These are phyloP conservation scores for Decapterus maruadsi DNA, from an alignment of 2,797 vertebrate genomes.

Conservation along the genomic window DNA sequence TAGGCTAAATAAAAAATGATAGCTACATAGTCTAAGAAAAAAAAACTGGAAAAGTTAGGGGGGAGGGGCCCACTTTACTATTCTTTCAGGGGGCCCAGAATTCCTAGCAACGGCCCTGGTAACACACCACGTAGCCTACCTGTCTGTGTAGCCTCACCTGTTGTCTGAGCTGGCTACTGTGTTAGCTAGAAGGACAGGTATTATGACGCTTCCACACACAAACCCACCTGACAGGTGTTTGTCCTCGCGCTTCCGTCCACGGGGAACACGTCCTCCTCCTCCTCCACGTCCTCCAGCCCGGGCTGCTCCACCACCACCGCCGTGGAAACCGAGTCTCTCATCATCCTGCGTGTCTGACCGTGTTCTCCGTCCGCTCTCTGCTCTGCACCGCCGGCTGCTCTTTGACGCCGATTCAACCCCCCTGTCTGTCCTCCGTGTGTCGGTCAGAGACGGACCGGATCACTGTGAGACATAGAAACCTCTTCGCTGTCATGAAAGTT, in stretches of 20 bases:
- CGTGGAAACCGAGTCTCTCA: slow-evolving; percentile 47
- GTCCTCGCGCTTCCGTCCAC: slow-evolving; percentile 35
- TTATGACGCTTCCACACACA: neutral
- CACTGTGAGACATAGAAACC: neutral
- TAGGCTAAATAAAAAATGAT: too few species aligned
- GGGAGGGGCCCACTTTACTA: too few species aligned
- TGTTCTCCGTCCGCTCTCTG: neutral
- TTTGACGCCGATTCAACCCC: too few species aligned
- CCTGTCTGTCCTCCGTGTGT: too few species aligned
- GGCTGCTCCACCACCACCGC: slow-evolving; percentile 52
- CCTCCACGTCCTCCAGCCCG: slow-evolving; percentile 69
- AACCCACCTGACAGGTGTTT: slow-evolving; percentile 48
- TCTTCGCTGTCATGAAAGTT: neutral
- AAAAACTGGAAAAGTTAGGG: too few species aligned
- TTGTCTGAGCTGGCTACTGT: neutral
- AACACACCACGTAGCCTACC: too few species aligned
- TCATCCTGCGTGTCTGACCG: slow-evolving; percentile 47
- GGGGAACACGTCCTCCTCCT: slow-evolving; percentile 68
- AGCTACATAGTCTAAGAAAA: too few species aligned
- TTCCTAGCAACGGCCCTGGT: too few species aligned
- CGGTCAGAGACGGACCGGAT: neutral
- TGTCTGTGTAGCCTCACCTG: too few species aligned
- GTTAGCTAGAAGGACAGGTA: too few species aligned
- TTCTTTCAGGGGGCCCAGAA: too few species aligned
- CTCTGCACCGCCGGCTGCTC: too few species aligned